These are phyloP conservation scores for Perodicticus potto DNA, from an alignment of 2,797 vertebrate species.

Conservation along the genomic window DNA sequence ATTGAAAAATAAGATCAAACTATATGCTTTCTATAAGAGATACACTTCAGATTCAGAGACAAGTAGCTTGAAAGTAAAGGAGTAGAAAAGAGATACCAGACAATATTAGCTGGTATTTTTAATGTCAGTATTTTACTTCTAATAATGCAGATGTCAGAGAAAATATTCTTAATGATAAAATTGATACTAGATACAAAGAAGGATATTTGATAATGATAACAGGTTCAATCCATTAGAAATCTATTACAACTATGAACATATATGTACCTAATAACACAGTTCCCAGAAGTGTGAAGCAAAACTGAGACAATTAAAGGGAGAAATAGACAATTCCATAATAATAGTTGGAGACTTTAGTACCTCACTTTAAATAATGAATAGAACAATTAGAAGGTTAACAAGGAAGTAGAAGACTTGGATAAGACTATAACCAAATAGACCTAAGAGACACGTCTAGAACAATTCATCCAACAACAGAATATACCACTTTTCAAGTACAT, in stretches of 20 bases:
- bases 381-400: neutral
- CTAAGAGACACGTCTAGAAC: neutral
- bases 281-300: neutral
- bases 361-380: neutral
- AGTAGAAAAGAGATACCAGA: neutral
- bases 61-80: neutral
- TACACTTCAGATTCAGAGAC: neutral
- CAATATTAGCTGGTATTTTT: neutral
- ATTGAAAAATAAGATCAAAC: conserved; percentile 11
- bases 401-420: neutral
- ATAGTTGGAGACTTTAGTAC: neutral
- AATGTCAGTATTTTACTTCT: neutral
- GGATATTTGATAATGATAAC: neutral
- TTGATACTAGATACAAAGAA: neutral
- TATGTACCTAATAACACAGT: neutral
- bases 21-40: neutral
- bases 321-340: neutral
- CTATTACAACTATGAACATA: neutral
- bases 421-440: neutral
- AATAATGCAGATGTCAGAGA: neutral
- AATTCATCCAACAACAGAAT: neutral
- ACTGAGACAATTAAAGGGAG: neutral
- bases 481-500: neutral
- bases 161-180: conserved; percentile 23
- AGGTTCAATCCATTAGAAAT: neutral